Evolutionary conservation across 2,888 invertebrate species (phyloP), one percentile per base, ranked within the genome.

Genomic region (Antheraea assamensis): DNA sequence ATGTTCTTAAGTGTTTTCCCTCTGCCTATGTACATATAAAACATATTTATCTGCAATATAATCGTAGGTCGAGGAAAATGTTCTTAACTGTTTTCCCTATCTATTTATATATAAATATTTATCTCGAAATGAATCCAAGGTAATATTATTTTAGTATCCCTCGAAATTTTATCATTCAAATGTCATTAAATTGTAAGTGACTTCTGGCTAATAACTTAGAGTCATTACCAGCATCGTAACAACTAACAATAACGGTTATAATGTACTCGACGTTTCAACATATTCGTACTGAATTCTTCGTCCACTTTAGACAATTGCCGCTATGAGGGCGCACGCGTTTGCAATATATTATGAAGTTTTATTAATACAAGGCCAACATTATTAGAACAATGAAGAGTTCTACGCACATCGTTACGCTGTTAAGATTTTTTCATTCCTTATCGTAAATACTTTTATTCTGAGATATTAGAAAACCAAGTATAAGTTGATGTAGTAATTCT

Each of bases 281-380:
- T 21, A 68, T 27, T 30, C 61, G 17, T 30, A 64, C 30, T 17
- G 3, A 68, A 74, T 74, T 71, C 74, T 42, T 72, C 52, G 68
- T 17, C 35, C 74, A 74, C 74, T 74, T 74, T 55, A 74, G 68
- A 71, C 74, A 74, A 74, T 74, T 74, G 55, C 31, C 35, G 15
- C 42, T 42, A 70, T 58, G 52, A 70, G 58, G 73, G 70, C 73
- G 70, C 70, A 68, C 68, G 68, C 68, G 68, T 68, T 68, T 35
- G 68, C 21, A 35, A 68, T 68, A 68, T 68, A 68, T 68, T 68
- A 68, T 35, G 21, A 35, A 21, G n/a, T 35, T 64, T 68, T 68
- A 68, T 68, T 68, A 68, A 68, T 35, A 68, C 68, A 68, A 68
- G 68, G 68, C 35, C 68, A 27, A 68, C 35, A 24, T 68, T 31